Conservation (phyloP, 1,140 invertebrate genomes). For the Acromyrmex charruanus region DNA sequence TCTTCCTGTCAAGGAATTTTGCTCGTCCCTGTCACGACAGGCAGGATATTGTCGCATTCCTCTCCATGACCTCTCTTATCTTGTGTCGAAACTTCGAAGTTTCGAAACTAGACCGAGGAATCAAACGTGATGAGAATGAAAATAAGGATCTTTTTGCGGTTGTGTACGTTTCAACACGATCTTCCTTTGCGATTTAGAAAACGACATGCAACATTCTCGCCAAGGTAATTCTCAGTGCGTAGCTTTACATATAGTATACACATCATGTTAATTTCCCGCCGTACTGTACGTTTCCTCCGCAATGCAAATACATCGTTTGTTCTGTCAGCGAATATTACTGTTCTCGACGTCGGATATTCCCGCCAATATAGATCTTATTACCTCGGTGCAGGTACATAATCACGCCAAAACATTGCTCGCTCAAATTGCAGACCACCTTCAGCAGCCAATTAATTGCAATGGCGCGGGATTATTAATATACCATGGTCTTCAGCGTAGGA, state of each 20-base stretch:
- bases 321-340: slow-evolving; percentile 9
- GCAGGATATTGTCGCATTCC: slow-evolving; percentile 75
- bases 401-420: slow-evolving; percentile 29
- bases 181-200: background rate
- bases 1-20: slow-evolving; percentile 44
- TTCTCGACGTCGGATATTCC: background rate
- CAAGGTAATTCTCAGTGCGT: background rate
- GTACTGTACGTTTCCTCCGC: background rate
- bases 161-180: background rate
- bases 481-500: slow-evolving; percentile 6
- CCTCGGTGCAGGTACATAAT: slow-evolving; percentile 31
- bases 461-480: slow-evolving; percentile 33
- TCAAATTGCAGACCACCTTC: slow-evolving; percentile 26
- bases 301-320: background rate
- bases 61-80: slow-evolving; percentile 59
- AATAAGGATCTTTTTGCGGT: background rate
- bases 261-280: background rate
- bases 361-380: slow-evolving; percentile 41
- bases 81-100: background rate
- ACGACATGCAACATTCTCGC: background rate
- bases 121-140: background rate
- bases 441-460: slow-evolving; percentile 50
- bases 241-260: background rate
- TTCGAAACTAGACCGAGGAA: slow-evolving; percentile 10
- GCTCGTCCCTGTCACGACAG: slow-evolving; percentile 28